Conservation (phyloP, 2,888 invertebrate species). For the Xanthia togata region DNA sequence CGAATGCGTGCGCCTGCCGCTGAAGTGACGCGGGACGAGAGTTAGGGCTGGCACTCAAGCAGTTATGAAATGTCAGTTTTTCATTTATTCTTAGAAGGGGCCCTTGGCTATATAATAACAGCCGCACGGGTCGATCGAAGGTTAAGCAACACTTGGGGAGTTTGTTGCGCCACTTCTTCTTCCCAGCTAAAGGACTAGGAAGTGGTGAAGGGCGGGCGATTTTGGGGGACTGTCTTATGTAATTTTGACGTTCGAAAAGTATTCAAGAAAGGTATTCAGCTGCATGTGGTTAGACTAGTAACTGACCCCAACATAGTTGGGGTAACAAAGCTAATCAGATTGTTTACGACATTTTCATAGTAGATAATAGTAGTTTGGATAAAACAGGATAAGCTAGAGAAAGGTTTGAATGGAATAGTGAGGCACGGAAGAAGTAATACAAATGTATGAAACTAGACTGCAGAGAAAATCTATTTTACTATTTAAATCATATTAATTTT, state of each 20-base stretch:
- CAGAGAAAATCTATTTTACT: not conserved
- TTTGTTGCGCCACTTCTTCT: too few relatives aligned
- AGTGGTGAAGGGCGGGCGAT: too few relatives aligned
- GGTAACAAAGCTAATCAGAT: not conserved
- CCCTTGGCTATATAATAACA: not conserved
- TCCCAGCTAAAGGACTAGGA: too few relatives aligned
- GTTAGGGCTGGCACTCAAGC: slow-evolving; percentile 50
- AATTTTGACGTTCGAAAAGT: too few relatives aligned
- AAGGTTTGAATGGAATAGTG: not conserved
- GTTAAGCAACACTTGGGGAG: not conserved
- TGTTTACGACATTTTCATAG: not conserved
- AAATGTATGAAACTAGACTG: not conserved
- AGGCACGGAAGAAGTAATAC: not conserved
- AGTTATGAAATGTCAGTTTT: not conserved
- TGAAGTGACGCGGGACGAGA: slow-evolving; percentile 43
- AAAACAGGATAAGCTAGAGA: not conserved
- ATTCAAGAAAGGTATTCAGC: too few relatives aligned
- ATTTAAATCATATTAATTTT: not conserved
- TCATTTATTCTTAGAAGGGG: not conserved
- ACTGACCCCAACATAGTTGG: not conserved
- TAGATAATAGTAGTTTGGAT: not conserved
- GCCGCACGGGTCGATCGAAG: not conserved
- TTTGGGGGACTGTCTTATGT: too few relatives aligned
- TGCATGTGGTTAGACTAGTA: not conserved
- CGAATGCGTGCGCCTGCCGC: slow-evolving; percentile 53